Conservation (phyloP, 2,888 invertebrate genomes). For the Trichogramma evanescens region DNA sequence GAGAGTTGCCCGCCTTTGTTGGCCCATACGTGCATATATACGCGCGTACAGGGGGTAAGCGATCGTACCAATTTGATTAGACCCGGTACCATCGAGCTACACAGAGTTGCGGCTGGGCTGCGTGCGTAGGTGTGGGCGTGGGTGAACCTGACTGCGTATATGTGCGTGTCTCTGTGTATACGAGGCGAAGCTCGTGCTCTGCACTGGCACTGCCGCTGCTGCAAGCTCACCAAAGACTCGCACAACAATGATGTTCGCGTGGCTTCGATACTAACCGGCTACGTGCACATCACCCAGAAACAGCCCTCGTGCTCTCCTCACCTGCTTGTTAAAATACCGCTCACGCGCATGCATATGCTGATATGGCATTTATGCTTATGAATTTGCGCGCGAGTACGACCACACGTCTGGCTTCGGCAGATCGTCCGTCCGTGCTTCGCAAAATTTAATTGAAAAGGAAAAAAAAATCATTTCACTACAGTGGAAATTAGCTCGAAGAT, state of each 20-base stretch:
- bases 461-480: neutral
- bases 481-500: neutral
- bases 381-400: neutral
- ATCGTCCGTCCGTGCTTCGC: too few relatives aligned
- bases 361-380: neutral
- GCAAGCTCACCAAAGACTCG: neutral
- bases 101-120: conserved; percentile 1
- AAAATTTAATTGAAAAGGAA: too few relatives aligned
- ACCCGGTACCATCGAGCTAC: conserved; percentile 13
- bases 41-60: too few relatives aligned
- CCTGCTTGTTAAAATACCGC: neutral
- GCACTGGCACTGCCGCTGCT: too few relatives aligned
- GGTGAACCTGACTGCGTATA: too few relatives aligned
- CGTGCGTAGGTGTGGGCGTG: too few relatives aligned
- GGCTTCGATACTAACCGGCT: neutral
- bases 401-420: too few relatives aligned
- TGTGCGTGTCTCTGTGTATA: too few relatives aligned
- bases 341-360: too few relatives aligned
- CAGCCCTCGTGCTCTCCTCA: neutral
- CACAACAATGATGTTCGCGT: conserved; percentile 8
- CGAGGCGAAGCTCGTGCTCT: too few relatives aligned
- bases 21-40: too few relatives aligned
- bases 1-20: neutral
- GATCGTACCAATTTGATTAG: conserved; percentile 29
- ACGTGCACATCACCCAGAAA: neutral